Conservation (phyloP, 2,113 vertebrate species). For the Cyprinodon variegatus region DNA sequence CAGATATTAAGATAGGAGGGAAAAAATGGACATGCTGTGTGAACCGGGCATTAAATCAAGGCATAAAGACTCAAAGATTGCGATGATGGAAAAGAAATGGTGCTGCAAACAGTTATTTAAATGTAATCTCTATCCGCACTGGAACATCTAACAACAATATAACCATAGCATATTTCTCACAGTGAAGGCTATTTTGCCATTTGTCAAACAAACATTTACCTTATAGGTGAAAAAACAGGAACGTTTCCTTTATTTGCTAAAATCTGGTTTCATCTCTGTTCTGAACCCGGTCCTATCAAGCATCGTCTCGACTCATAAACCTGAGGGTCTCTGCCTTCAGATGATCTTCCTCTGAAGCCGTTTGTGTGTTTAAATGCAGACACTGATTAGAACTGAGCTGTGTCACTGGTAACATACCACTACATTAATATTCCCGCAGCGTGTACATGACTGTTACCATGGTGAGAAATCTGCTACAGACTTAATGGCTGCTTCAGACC, state of each 20-base stretch:
- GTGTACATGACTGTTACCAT: conserved; percentile 60
- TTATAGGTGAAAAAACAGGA: too few relatives aligned
- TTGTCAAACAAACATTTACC: too few relatives aligned
- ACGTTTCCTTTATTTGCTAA: background rate
- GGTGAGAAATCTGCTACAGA: conserved; percentile 41
- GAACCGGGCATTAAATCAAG: too few relatives aligned
- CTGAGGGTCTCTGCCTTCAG: background rate
- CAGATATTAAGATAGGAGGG: too few relatives aligned
- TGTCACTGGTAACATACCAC: conserved; percentile 17
- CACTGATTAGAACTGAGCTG: background rate
- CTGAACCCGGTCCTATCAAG: background rate
- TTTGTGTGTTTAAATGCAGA: conserved; percentile 11
- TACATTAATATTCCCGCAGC: conserved; percentile 52
- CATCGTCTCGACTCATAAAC: background rate
- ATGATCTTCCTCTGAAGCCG: background rate
- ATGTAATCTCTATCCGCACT: too few relatives aligned
- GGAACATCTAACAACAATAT: too few relatives aligned
- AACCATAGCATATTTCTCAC: too few relatives aligned
- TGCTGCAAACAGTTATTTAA: too few relatives aligned
- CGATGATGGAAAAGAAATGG: too few relatives aligned
- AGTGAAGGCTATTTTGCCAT: too few relatives aligned
- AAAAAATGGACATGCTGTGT: too few relatives aligned
- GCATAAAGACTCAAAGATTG: too few relatives aligned
- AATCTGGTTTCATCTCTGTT: background rate
- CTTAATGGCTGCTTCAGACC: conserved; percentile 2